phyloP scores from a whole-genome alignment of 2,113 vertebrate genomes.

The Jacana jacana region DNA sequence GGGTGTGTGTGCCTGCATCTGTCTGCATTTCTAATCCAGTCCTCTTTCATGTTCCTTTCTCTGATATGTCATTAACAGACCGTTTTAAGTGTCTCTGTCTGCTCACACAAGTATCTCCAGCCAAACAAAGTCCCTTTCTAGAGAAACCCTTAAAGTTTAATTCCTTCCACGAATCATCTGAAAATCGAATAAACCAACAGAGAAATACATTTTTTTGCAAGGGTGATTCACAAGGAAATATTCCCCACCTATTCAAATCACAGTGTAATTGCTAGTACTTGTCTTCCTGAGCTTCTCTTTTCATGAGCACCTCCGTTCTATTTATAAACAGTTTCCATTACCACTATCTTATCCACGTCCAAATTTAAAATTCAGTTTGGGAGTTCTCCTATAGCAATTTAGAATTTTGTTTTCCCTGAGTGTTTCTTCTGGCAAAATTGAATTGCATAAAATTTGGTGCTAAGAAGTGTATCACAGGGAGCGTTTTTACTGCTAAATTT shows the following conservation, averaged over 20 bases:
- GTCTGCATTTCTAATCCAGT: background rate
- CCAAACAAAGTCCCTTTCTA: background rate
- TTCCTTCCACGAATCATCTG: background rate
- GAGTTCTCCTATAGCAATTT: background rate
- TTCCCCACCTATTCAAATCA: background rate
- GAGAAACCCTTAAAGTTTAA: background rate
- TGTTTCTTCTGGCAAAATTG: background rate
- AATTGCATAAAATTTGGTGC: background rate
- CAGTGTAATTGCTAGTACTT: background rate
- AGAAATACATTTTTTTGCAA: background rate
- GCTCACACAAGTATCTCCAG: background rate
- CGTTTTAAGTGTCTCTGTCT: background rate
- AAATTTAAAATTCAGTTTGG: background rate
- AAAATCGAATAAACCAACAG: background rate
- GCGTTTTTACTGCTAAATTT: background rate
- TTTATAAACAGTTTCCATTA: background rate
- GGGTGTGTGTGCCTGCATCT: background rate
- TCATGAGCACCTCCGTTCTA: background rate
- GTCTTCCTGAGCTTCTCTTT: background rate
- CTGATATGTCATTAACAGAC: background rate
- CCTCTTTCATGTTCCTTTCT: background rate
- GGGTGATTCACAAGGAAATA: background rate
- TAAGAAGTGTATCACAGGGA: background rate
- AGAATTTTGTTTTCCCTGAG: background rate
- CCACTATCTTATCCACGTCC: background rate